These are phyloP conservation scores for Drosophila yooni DNA, from an alignment of 2,888 invertebrate species.

Conservation along the genomic window DNA sequence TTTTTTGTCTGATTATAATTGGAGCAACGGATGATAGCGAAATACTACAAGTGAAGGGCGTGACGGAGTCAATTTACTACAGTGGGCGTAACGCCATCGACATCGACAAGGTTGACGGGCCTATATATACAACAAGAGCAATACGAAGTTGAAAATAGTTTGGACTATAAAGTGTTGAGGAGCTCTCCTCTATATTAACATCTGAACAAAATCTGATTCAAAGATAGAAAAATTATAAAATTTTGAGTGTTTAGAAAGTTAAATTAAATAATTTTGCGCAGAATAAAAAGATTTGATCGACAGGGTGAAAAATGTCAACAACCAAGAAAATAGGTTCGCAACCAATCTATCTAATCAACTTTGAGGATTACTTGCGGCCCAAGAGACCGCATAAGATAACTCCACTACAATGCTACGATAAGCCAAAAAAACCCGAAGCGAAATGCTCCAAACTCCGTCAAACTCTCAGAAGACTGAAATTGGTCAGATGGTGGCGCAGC, in stretches of 20 bases:
- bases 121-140: conserved; percentile 7
- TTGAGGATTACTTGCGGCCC: conserved; percentile 56
- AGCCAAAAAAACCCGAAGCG: conserved; percentile 2
- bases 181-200: neutral
- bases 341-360: conserved; percentile 57
- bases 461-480: conserved; percentile 42
- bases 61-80: conserved; percentile 10
- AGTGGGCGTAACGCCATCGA: neutral
- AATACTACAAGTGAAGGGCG: conserved; percentile 38
- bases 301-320: neutral
- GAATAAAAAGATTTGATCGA: neutral
- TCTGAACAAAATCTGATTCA: neutral
- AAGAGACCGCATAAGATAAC: conserved; percentile 25
- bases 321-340: neutral
- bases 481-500: conserved; percentile 39
- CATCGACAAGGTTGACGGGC: no score
- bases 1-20: conserved; percentile 25
- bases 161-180: neutral
- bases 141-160: neutral
- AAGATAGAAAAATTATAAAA: neutral
- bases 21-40: conserved; percentile 7
- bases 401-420: conserved; percentile 56
- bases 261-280: neutral
- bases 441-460: conserved; percentile 9
- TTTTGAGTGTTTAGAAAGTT: neutral